Evolutionary conservation across 2,797 vertebrate species (phyloP).

Genomic region (Carcharodon carcharias): DNA sequence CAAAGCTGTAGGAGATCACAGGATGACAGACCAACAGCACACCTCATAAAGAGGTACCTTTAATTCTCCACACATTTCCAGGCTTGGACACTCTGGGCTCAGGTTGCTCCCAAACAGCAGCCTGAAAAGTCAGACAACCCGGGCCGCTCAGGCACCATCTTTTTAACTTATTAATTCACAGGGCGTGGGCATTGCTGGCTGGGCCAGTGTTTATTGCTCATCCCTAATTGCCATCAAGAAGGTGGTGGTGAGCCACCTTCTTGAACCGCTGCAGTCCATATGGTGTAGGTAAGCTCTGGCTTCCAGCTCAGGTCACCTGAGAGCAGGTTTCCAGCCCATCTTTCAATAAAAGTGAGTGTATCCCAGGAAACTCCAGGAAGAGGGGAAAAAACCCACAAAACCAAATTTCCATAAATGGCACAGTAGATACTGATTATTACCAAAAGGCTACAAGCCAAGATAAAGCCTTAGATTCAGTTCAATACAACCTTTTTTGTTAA

Average conservation of each 20-base stretch:
- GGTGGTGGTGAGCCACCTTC: too few species aligned
- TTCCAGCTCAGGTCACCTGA: background rate
- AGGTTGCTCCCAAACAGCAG: background rate
- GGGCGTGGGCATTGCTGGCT: too few species aligned
- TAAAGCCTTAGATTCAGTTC: background rate
- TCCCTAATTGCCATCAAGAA: too few species aligned
- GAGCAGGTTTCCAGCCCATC: background rate
- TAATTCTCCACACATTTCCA: background rate
- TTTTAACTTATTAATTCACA: too few species aligned
- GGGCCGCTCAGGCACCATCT: background rate
- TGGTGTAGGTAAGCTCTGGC: background rate
- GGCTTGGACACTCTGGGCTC: background rate
- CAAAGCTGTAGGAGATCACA: background rate
- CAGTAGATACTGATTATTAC: background rate
- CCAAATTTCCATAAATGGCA: background rate
- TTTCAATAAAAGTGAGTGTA: conserved; percentile 5
- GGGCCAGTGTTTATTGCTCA: too few species aligned
- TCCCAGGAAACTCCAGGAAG: background rate
- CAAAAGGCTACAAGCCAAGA: background rate
- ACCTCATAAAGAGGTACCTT: background rate
- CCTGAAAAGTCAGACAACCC: background rate
- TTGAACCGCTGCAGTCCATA: too few species aligned
- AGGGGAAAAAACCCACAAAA: background rate
- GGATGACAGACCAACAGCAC: background rate
- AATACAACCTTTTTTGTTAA: background rate